Base-by-base conservation (phyloP, 92 coral and sea anemone genomes). In the Umimayanthus kanabou region DNA sequence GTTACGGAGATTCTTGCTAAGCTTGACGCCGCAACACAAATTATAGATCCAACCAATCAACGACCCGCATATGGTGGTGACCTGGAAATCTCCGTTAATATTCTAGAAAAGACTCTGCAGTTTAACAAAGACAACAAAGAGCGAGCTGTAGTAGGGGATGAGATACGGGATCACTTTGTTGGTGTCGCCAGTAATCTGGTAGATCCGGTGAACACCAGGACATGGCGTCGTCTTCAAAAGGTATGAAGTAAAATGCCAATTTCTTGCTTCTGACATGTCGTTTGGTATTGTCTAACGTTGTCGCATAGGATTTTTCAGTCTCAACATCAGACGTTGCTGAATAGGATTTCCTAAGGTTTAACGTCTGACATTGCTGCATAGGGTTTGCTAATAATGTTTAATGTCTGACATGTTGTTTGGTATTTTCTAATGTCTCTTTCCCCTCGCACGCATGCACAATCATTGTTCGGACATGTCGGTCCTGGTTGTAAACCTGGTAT, bases 191-290 rank as follows among this genome's bases (percentile, higher is more conserved):
- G 79, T 50, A 83, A 83, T 7, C 61, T 83, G 20, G 76, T 83
- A 6, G 79, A 83, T 33, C 87, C 87, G 25, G 78, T 83, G 1
- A 83, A 83, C 77, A 15, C 23, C 28, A 23, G 6, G 37, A 69
- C 87, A 20, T 83, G 87, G 87, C 87, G 87, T 33, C 87, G 87
- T 53, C 50, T 71, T n/a, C 87, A 64, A 39, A 50, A 83, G 87
- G 87, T 83, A 83, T 30, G 86, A 42, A 26, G 6, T 73, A 37
- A 30, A 61, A 20, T 7, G 58, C 58, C 58, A 53, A 53, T 1
- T 53, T 1, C 58, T 11, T 18, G 58, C 57, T 50, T 2, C 57
- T 8, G n/a, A n/a, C n/a, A n/a, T n/a, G n/a, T n/a, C n/a, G n/a
- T n/a, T n/a, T n/a, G n/a, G n/a, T n/a, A n/a, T n/a, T n/a, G n/a